Conservation (phyloP, 1,140 invertebrate genomes). For the Hydropsyche tenuis region DNA sequence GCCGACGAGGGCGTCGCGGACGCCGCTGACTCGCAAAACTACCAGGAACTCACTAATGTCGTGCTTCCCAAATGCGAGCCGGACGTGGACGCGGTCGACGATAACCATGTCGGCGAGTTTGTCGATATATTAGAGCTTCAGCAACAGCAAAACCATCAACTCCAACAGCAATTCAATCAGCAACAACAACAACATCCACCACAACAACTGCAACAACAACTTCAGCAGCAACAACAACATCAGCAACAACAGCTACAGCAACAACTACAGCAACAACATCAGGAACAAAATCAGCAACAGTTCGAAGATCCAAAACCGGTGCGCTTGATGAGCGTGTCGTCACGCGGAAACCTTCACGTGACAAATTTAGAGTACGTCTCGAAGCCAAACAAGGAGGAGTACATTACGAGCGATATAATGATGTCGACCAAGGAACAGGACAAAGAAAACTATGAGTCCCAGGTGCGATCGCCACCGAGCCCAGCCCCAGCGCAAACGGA, state of each 20-base stretch:
- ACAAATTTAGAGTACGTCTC: neutral
- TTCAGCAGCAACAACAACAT: neutral
- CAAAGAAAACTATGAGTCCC: conserved; percentile 62
- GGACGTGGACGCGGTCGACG: conserved; percentile 8
- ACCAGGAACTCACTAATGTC: conserved; percentile 49
- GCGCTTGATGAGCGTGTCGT: neutral
- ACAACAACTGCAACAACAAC: no score
- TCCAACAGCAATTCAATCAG: neutral
- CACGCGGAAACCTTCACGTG: conserved; percentile 2
- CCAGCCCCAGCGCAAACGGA: conserved; percentile 59
- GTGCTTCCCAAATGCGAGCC: neutral
- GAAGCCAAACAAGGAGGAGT: conserved; percentile 1
- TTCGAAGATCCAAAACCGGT: neutral
- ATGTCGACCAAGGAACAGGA: conserved; percentile 53
- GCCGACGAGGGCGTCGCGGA: conserved; percentile 50
- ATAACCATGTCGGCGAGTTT: neutral
- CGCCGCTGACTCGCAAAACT: conserved; percentile 48
- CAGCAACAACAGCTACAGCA: neutral
- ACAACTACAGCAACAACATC: no score
- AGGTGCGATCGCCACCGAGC: conserved; percentile 61
- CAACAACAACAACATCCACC: no score
- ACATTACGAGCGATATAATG: neutral
- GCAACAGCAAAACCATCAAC: neutral
- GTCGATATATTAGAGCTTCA: neutral
- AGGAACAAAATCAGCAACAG: neutral